Conservation (phyloP, 2,888 invertebrate species). For the Linyphia triangularis region DNA sequence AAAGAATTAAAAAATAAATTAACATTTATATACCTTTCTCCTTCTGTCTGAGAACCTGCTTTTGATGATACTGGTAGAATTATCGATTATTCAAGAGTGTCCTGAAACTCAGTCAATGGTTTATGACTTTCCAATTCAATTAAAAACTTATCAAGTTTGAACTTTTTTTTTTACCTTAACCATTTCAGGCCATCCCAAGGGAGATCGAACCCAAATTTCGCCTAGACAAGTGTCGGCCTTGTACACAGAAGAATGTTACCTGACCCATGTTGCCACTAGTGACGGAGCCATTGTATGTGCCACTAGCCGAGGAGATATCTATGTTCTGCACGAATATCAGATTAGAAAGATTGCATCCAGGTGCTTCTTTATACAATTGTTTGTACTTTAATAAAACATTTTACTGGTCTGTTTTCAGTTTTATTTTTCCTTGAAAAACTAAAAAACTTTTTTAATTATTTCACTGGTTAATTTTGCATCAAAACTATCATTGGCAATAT, state of each 20-base stretch:
- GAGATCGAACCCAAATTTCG: conserved; percentile 79
- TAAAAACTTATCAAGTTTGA: too few species aligned
- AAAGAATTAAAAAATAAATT: too few species aligned
- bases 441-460: not conserved
- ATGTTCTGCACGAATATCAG: conserved; percentile 85
- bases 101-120: too few species aligned
- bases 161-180: not conserved
- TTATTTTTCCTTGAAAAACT: not conserved
- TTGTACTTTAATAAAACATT: not conserved
- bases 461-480: not conserved
- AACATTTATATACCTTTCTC: too few species aligned
- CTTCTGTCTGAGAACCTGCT: too few species aligned
- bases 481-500: too few species aligned
- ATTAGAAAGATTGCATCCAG: conserved; percentile 86
- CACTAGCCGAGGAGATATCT: conserved; percentile 85
- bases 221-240: conserved; percentile 79
- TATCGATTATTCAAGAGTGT: too few species aligned
- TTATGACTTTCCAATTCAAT: too few species aligned
- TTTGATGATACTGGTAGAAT: too few species aligned
- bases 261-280: conserved; percentile 83
- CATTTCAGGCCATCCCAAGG: conserved; percentile 82
- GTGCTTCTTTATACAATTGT: conserved; percentile 79
- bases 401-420: not conserved
- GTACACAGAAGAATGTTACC: conserved; percentile 80
- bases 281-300: conserved; percentile 86